Base-by-base conservation (phyloP, 2,888 invertebrate genomes). In the Yponomeuta sedellus region DNA sequence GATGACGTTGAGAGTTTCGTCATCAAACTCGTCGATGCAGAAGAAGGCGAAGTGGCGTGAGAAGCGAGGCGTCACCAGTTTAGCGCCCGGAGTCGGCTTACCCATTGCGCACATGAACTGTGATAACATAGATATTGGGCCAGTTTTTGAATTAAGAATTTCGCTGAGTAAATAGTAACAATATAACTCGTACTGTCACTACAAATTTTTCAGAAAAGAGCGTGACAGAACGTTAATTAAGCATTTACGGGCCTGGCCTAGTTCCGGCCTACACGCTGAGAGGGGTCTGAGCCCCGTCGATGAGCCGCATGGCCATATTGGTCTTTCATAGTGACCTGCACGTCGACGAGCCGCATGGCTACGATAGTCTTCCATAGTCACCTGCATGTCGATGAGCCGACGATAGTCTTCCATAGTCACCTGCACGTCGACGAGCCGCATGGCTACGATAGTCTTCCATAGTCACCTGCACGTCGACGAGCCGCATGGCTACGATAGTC, bases 81-180 rank as follows among this genome's bases (percentile, higher is more conserved):
- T 97, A 0, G 95, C 94, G 3, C 97, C 97, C 0, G 95, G 94
- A 11, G 96, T 95, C 0, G 95, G 95, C 64, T 93, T 93, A 2
- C 95, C 94, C 95, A 98, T 98, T 12, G 98, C 98, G 71, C 96
- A 96, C 87, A 97, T 94, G 71, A 96, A 92, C 94, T 96, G 83
- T 61, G 92, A 86, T 71, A 65, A 67, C 69, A 68, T 68, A 67
- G n/a, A n/a, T n/a, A n/a, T n/a, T n/a, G n/a, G n/a, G n/a, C n/a
- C n/a, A n/a, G n/a, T n/a, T n/a, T n/a, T n/a, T n/a, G n/a, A n/a
- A n/a, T n/a, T n/a, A n/a, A n/a, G n/a, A n/a, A n/a, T n/a, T n/a
- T n/a, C n/a, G n/a, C n/a, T n/a, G n/a, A n/a, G n/a, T n/a, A n/a
- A n/a, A n/a, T n/a, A n/a, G n/a, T n/a, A n/a, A n/a, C n/a, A n/a